Evolutionary conservation across 1,140 invertebrate genomes (phyloP), one percentile per base, ranked within the genome.

Genomic region (Pentalonia nigronervosa): DNA sequence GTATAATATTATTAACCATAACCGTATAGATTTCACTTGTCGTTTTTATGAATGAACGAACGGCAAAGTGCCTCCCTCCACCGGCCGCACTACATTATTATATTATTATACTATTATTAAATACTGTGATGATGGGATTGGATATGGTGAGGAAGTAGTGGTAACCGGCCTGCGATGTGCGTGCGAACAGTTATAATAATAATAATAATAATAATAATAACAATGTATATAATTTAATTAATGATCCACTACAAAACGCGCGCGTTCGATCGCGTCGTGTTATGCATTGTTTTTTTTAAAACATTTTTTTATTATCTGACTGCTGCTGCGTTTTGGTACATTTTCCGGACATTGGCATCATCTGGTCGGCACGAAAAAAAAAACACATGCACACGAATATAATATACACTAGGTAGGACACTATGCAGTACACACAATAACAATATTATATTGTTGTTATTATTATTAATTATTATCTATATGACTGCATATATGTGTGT

Each of bases 311-410:
- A 76, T 76, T 76, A 76, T 76, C 60, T 14, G 60, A 76, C 14
- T 76, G 60, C 60, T 76, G 60, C 60, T 76, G 36, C 11, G 36
- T 41, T 41, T 86, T 41, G 83, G 36, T 87, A 87, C 45, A 87
- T 89, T 93, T 93, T 86, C 81, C 84, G 90, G 81, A 83, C 89
- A 81, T 94, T 92, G 90, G 84, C 93, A 91, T 53, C 60, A 36
- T 86, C 9, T 30, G 20, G 56, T 11, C 53, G 89, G 34, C 48
- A 76, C 89, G 89, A 67, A 76, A 76, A 89, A 50, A 41, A 50
- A 41, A 36, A 91, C 47, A 76, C 53, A 76, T 53, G n/a, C 84
- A 90, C 56, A 48, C 21, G 36, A 90, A n/a, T 25, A 41, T 41
- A 34, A 53, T 87, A 47, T 45, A 60, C n/a, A 47, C 47, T 88